Conservation (phyloP, 2,888 invertebrate species). For the Mylabris sibirica region DNA sequence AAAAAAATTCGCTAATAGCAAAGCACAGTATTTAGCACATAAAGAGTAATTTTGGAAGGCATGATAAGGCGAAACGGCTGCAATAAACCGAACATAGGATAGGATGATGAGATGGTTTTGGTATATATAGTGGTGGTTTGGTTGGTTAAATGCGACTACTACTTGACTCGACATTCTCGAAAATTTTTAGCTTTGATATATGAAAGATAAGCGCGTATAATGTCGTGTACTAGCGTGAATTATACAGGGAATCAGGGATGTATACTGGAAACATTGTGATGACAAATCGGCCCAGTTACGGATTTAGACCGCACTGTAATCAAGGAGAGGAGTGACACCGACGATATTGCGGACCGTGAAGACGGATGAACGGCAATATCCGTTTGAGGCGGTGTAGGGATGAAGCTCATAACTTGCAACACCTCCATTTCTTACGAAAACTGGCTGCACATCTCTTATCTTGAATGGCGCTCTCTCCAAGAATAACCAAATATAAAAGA, state of each 20-base stretch:
- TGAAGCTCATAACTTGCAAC: constrained; percentile 59
- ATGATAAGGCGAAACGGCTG: constrained; percentile 51
- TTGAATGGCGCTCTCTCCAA: neutral
- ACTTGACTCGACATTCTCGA: neutral
- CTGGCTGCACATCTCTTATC: constrained; percentile 50
- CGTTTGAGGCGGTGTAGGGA: constrained; percentile 56
- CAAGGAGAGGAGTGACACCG: constrained; percentile 39
- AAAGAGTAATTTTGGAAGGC: constrained; percentile 53
- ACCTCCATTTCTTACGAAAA: constrained; percentile 57
- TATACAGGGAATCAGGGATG: neutral
- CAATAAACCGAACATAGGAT: constrained; percentile 44
- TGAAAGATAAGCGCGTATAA: constrained; percentile 40
- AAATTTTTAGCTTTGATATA: constrained; percentile 26
- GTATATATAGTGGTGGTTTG: constrained; percentile 29
- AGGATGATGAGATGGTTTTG: constrained; percentile 22
- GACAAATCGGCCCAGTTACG: constrained; percentile 55
- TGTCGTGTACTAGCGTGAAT: constrained; percentile 37
- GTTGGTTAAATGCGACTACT: constrained; percentile 18
- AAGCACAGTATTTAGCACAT: constrained; percentile 55
- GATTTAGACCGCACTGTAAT: constrained; percentile 54
- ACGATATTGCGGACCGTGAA: constrained; percentile 55
- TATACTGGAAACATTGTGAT: constrained; percentile 34
- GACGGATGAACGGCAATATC: constrained; percentile 62
- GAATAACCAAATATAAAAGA: neutral
- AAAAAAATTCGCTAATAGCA: too few species aligned